Conservation (phyloP, 1,140 invertebrate genomes). For the Bathynomus jamesi region DNA sequence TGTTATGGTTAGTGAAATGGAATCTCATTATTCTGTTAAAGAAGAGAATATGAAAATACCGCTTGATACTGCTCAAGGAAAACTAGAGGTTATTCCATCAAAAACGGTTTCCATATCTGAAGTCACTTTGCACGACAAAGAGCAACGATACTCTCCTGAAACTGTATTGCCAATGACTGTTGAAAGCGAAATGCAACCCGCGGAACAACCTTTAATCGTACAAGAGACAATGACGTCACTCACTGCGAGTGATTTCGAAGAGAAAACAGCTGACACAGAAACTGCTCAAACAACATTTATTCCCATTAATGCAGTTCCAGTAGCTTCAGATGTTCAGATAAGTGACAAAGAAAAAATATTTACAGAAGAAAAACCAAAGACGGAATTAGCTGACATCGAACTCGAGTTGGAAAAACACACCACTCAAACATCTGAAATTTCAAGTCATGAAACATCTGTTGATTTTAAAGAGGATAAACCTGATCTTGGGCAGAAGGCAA, state of each 20-base stretch:
- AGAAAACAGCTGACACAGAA: not conserved
- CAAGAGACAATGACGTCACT: slow-evolving; percentile 1
- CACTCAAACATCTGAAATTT: slow-evolving; percentile 8
- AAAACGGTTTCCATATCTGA: slow-evolving; percentile 39
- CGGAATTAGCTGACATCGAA: slow-evolving; percentile 12
- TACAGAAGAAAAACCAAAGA: not conserved
- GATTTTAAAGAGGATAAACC: not conserved
- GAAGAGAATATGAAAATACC: slow-evolving; percentile 10
- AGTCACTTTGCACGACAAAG: slow-evolving; percentile 13
- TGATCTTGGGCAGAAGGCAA: slow-evolving; percentile 17
- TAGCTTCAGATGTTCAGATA: not conserved
- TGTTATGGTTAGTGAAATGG: slow-evolving; percentile 46
- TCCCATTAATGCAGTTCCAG: not conserved
- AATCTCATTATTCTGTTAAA: slow-evolving; percentile 17
- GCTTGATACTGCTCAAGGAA: slow-evolving; percentile 24
- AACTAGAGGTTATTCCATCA: slow-evolving; percentile 20
- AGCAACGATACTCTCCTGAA: not conserved
- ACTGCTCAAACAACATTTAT: not conserved
- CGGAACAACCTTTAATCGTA: slow-evolving; percentile 4
- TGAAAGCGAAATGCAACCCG: slow-evolving; percentile 6
- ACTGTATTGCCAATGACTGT: not conserved
- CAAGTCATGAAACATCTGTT: slow-evolving; percentile 20
- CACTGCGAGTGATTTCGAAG: not conserved
- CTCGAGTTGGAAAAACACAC: slow-evolving; percentile 10
- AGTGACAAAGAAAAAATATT: not conserved